Evolutionary conservation across 1,140 invertebrate species (phyloP), one percentile per base, ranked within the genome.

Genomic region (Rhyacophila brunnea): DNA sequence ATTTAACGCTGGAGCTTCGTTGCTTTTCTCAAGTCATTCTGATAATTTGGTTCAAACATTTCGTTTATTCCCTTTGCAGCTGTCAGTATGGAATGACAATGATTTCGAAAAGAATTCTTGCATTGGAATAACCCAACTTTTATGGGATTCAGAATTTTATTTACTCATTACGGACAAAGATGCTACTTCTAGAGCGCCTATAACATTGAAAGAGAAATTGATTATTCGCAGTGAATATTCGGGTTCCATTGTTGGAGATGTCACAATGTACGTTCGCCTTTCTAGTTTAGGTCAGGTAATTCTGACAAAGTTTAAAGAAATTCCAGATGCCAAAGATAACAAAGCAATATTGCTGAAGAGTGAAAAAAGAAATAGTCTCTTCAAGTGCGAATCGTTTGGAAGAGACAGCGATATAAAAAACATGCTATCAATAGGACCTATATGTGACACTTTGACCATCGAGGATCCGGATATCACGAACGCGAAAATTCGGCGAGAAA

Each of bases 381-480:
- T 45, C 34, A 60, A 42, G 13, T 60, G 58, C 50, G 34, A 60
- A 11, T 15, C 19, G 18, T 60, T 46, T 14, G 58, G 58, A 47
- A 11, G 20, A 14, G 17, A 38, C 9, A 38, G 11, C 15, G 23
- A 46, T 13, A 18, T 35, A 1, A 43, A 38, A 6, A 18, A 18
- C 10, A 10, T 60, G 1, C 13, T 6, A 5, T 36, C 44, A 7
- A 28, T 60, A 1, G 50, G 50, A 11, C 6, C 49, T 2, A 14
- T 60, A 6, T 60, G 46, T 18, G 58, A 60, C 47, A 43, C 49
- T 28, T 20, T 60, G n/a, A 34, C 52, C 17, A 52, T 60, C n/a
- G 20, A 54, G 28, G 58, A 60, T 15, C 58, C 58, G 1, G 58
- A 60, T 20, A 34, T n/a, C 6, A 19, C 40, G 3, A 36, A 45